A percentile compares a stretch with the other conserved stretches of the same genome.
Evolutionary conservation across 2,797 vertebrate species (phyloP).

Genomic region (Pipistrellus pipistrellus): DNA sequence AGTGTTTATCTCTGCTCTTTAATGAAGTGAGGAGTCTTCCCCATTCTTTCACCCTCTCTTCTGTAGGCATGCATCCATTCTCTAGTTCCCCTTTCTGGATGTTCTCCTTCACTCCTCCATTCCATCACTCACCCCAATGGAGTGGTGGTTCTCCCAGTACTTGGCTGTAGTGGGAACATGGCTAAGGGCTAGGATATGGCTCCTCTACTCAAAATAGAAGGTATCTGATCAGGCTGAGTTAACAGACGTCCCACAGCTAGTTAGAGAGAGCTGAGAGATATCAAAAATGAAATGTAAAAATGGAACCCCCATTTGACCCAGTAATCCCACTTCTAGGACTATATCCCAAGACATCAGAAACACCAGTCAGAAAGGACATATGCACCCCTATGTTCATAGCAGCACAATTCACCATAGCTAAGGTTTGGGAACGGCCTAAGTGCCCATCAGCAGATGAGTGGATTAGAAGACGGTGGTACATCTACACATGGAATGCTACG

Average conservation of each 20-base stretch:
- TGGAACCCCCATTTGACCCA: too few species aligned
- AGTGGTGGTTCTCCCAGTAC: not conserved
- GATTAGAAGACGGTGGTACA: too few species aligned
- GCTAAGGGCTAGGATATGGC: not conserved
- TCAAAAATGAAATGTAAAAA: not conserved
- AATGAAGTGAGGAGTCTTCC: not conserved
- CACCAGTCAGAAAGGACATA: too few species aligned
- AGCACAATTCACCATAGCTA: too few species aligned
- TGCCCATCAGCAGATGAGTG: too few species aligned
- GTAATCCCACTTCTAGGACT: too few species aligned
- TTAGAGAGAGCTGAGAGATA: not conserved
- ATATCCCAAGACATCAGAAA: too few species aligned
- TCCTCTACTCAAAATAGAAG: not conserved
- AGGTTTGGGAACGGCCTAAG: too few species aligned
- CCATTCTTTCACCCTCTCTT: not conserved
- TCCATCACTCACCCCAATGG: not conserved
- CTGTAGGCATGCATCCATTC: not conserved
- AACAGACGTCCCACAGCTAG: not conserved
- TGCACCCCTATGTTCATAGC: too few species aligned
- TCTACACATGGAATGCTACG: too few species aligned
- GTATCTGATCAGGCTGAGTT: not conserved
- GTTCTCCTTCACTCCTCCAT: not conserved
- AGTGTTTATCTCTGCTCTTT: not conserved
- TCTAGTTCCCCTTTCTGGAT: not conserved
- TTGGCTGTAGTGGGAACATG: not conserved